Conservation (phyloP, 2,113 vertebrate genomes). For the Xiphophorus hellerii region DNA sequence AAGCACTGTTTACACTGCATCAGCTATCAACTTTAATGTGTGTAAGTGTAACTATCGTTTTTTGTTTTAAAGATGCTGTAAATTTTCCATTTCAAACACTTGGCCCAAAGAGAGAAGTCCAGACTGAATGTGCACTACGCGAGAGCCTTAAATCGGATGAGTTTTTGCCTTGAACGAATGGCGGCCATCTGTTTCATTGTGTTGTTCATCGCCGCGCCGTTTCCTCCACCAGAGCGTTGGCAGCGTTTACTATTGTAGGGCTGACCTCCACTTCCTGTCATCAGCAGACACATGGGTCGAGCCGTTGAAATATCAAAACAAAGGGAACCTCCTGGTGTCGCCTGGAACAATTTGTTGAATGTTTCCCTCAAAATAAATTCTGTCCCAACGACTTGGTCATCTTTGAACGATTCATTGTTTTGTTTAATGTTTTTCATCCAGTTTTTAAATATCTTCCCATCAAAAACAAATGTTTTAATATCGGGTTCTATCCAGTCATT, state of each 20-base stretch:
- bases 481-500: too few species aligned
- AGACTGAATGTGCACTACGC: background rate
- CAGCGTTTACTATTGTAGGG: too few species aligned
- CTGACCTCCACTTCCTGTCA: background rate
- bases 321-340: background rate
- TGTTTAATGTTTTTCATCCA: too few species aligned
- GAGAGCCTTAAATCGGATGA: background rate
- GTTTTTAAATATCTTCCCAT: too few species aligned
- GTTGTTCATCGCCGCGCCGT: background rate
- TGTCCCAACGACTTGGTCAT: background rate
- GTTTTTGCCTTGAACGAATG: background rate
- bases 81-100: background rate
- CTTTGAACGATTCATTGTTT: too few species aligned
- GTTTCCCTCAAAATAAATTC: background rate
- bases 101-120: background rate
- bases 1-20: slow-evolving; percentile 15
- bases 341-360: background rate
- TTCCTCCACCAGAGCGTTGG: background rate
- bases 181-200: background rate
- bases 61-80: background rate
- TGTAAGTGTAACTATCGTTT: background rate
- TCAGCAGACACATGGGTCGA: background rate
- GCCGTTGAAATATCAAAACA: background rate
- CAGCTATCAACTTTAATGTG: background rate
- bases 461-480: too few species aligned